phyloP scores from a whole-genome alignment of 1,140 invertebrate species.

The Homalodisca vitripennis region DNA sequence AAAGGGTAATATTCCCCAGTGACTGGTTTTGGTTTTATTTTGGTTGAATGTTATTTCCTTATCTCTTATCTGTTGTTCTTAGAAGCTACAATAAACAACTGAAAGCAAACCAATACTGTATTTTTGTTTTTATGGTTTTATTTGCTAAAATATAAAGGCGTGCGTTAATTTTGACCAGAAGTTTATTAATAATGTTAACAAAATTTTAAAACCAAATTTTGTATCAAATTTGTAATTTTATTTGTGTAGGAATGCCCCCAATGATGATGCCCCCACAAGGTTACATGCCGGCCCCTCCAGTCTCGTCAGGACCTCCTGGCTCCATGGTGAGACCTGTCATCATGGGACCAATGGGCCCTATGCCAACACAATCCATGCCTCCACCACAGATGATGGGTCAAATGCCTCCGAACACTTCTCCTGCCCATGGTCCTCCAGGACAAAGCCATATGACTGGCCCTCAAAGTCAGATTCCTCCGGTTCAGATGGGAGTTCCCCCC shows the following conservation, averaged over 20 bases:
- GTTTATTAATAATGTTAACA: not conserved
- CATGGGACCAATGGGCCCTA: conserved; percentile 21
- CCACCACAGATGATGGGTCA: conserved; percentile 42
- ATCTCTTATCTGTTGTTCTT: too few species aligned
- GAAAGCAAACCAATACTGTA: too few species aligned
- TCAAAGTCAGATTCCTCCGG: not conserved
- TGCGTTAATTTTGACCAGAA: too few species aligned
- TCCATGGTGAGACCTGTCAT: not conserved
- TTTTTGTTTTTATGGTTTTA: too few species aligned
- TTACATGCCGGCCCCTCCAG: conserved; percentile 21
- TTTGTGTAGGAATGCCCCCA: not conserved
- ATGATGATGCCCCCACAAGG: conserved; percentile 19
- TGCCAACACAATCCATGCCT: conserved; percentile 42
- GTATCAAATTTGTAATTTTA: too few species aligned
- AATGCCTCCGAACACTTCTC: conserved; percentile 34
- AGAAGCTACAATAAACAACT: too few species aligned
- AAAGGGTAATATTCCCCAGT: too few species aligned
- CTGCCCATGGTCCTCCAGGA: not conserved
- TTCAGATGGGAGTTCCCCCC: not conserved
- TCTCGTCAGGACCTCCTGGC: not conserved
- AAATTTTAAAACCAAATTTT: not conserved
- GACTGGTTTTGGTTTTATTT: too few species aligned
- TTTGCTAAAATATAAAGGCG: too few species aligned
- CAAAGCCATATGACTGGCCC: conserved; percentile 5
- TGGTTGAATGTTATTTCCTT: too few species aligned